Conservation (phyloP, 2,113 vertebrate genomes). For the Platycercus adscitus region DNA sequence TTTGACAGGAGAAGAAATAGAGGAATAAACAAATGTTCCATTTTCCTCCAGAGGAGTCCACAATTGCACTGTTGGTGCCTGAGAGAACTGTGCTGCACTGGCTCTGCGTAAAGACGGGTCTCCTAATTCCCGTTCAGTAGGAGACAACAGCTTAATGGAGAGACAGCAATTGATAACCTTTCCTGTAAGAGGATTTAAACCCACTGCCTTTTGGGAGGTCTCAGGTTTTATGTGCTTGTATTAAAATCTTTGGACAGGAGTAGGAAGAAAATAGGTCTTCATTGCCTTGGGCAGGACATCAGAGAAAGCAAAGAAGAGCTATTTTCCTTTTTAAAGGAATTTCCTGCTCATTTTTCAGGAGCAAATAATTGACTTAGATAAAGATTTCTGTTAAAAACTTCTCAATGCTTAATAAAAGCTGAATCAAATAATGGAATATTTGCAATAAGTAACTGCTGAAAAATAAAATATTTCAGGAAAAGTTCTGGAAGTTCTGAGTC, state of each 20-base stretch:
- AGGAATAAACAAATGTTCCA: neutral
- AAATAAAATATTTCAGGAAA: neutral
- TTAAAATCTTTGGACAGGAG: neutral
- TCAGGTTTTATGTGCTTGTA: neutral
- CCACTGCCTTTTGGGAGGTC: neutral
- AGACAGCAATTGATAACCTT: neutral
- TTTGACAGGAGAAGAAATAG: neutral
- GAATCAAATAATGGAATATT: neutral
- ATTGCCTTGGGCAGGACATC: neutral
- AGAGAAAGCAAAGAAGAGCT: neutral
- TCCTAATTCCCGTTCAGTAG: neutral
- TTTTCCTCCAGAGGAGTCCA: neutral
- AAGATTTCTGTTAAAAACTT: neutral
- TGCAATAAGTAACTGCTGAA: neutral
- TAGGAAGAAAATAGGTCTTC: neutral
- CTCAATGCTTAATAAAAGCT: neutral
- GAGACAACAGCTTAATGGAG: neutral
- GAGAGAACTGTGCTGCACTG: rapidly evolving
- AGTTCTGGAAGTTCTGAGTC: neutral
- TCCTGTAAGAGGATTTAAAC: neutral
- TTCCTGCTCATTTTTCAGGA: neutral
- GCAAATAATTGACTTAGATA: neutral
- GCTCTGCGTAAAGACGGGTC: neutral
- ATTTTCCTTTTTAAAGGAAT: neutral
- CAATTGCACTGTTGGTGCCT: neutral